Evolutionary conservation across 2,113 vertebrate genomes (phyloP), one percentile per base, ranked within the genome.

Genomic region (Malurus cyaneus): DNA sequence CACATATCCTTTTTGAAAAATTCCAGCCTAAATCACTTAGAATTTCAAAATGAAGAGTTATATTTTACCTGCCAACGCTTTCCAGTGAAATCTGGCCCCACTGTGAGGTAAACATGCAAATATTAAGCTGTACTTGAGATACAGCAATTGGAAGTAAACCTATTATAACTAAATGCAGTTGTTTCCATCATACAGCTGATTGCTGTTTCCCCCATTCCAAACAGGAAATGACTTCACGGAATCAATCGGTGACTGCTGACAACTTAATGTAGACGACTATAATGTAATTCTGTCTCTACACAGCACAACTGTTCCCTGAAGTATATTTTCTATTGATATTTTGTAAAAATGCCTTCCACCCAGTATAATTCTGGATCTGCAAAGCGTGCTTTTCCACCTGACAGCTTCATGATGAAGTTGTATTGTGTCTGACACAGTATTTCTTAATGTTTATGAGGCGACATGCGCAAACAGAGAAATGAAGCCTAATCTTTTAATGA

Each of bases 141-240:
- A 59, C 2, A 25, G 36, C 1, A 0, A 61, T 24, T 56, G 71
- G 47, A 60, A 64, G 64, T 88, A 83, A 73, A 91, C 19, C 64
- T n/a, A n/a, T n/a, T 32, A 47, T 50, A 93, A 86, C 46, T 88
- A 73, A 90, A 93, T 67, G 14, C 18, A 86, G 24, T 49, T 88
- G 39, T 79, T 94, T 91, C 80, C 60, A 91, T 81, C 36, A 56
- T 5, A 54, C 5, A 78, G 67, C 14, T 79, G 81, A 56, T 41
- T 8, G 3, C 41, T 81, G 8, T 71, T 92, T 14, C 46, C 18
- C 18, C 34, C 0, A 0, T 5, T 93, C 44, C 65, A 84, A 88
- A 92, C 60, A 94, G 80, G 90, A 95, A 92, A 93, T 94, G 86
- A 95, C 86, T 92, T 95, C 93, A 93, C 2, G 2, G 70, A 76